These are phyloP conservation scores for Pangasius mekongensis DNA, from an alignment of 2,797 vertebrate species.

Conservation along the genomic window DNA sequence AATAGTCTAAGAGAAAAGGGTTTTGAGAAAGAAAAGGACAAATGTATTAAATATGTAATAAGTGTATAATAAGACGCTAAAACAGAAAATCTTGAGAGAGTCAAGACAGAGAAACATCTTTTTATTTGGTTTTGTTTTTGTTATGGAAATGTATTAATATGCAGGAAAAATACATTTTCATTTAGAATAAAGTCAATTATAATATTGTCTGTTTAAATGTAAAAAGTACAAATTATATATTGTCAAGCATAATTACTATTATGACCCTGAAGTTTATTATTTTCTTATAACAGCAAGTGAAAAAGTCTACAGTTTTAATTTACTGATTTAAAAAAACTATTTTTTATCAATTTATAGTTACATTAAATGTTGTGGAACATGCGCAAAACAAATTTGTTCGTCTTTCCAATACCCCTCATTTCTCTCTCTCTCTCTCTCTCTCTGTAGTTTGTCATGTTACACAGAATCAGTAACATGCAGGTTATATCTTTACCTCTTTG, in stretches of 20 bases:
- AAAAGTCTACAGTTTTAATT: not conserved
- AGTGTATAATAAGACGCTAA: not conserved
- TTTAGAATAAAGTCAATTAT: too few species aligned
- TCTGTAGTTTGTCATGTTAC: not conserved
- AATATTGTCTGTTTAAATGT: too few species aligned
- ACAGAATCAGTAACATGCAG: not conserved
- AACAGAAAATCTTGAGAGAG: not conserved
- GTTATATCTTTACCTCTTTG: not conserved
- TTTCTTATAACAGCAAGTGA: not conserved
- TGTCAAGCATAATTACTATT: too few species aligned
- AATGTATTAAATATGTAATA: slow-evolving; percentile 5
- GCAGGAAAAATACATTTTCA: too few species aligned
- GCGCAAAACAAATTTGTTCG: not conserved
- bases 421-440: not conserved
- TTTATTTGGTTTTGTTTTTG: not conserved
- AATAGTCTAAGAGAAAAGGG: not conserved
- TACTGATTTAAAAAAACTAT: not conserved
- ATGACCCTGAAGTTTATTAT: not conserved
- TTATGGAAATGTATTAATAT: too few species aligned
- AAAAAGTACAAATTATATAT: too few species aligned
- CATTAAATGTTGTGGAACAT: not conserved
- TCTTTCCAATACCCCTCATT: not conserved
- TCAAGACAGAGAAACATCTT: not conserved
- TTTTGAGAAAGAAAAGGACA: not conserved
- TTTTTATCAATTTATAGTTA: not conserved